Evolutionary conservation across 2,888 invertebrate genomes (phyloP).

Genomic region (Pristionchus maxplancki): DNA sequence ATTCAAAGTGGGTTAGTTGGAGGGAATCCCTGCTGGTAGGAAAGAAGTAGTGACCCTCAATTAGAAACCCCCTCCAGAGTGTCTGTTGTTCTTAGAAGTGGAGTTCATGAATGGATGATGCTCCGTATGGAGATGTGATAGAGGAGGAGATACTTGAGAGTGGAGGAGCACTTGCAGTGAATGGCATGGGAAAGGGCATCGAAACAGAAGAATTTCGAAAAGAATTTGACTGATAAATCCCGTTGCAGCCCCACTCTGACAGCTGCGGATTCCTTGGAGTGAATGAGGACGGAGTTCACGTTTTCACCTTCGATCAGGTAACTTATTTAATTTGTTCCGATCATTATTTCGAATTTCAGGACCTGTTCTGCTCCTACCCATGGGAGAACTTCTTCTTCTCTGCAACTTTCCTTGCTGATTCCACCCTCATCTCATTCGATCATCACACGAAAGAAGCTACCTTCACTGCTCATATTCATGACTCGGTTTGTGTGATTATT

Average conservation of each 20-base stretch:
- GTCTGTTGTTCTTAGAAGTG: neutral
- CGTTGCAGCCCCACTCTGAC: conserved; percentile 1
- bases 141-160: neutral
- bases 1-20: neutral
- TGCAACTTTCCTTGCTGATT: neutral
- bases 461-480: neutral
- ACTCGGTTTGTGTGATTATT: too few relatives aligned
- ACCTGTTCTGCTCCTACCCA: neutral
- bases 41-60: neutral
- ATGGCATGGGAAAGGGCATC: neutral
- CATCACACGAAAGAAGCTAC: neutral
- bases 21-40: neutral
- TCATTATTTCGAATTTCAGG: neutral
- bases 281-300: conserved; percentile 26
- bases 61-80: neutral
- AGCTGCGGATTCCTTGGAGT: conserved; percentile 28
- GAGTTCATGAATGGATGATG: neutral
- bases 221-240: neutral
- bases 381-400: conserved; percentile 23
- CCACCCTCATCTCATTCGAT: conserved; percentile 15
- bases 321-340: too few relatives aligned
- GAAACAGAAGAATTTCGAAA: neutral
- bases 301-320: conserved; percentile 15
- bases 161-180: neutral
- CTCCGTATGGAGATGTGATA: neutral